These are phyloP conservation scores for Rhinoderma darwinii DNA, from an alignment of 2,113 vertebrate genomes.

Conservation along the genomic window DNA sequence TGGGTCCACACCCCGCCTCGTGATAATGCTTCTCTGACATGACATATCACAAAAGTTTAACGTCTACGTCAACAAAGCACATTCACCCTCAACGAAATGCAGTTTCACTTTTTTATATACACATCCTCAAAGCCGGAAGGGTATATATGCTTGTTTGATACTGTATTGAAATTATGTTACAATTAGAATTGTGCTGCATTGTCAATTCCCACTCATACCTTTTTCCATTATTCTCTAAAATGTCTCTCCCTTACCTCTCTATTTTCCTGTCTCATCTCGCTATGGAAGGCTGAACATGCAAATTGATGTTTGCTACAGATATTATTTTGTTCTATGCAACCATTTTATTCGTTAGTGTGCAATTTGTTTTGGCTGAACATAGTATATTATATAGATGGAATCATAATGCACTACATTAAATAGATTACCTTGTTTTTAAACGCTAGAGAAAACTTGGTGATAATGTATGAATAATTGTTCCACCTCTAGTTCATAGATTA, in stretches of 20 bases:
- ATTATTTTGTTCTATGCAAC: background rate
- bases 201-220: background rate
- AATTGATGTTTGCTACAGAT: conserved; percentile 1
- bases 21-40: background rate
- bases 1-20: background rate
- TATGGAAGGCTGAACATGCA: conserved; percentile 15
- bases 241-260: background rate
- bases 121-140: background rate
- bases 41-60: background rate
- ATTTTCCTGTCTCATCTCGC: background rate
- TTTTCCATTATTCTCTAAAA: background rate
- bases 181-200: background rate
- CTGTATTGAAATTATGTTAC: background rate
- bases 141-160: background rate
- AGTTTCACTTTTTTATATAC: background rate
- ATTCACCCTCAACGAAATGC: background rate
- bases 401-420: background rate
- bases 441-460: background rate
- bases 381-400: background rate
- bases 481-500: conserved; percentile 13
- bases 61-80: background rate
- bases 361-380: too few relatives aligned
- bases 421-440: background rate
- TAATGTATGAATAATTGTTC: background rate
- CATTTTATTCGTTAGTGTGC: background rate